Conservation (phyloP, 37 sponge, comb jelly and placozoan species). For the Ianthella basta region DNA sequence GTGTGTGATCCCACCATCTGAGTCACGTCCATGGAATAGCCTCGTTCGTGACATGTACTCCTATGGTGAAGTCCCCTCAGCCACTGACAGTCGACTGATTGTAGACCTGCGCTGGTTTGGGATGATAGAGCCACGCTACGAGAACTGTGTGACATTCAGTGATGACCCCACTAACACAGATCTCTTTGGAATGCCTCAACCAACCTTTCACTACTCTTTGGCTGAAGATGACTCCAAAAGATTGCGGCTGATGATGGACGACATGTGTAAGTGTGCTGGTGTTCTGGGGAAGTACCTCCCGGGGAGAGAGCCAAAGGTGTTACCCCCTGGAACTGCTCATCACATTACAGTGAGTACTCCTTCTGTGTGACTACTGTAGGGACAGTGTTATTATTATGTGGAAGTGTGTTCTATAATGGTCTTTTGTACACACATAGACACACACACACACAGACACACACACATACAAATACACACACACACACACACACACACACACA, state of each 20-base stretch:
- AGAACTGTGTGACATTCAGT: slow-evolving; percentile 47
- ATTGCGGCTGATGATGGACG: slow-evolving; percentile 44
- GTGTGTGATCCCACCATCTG: slow-evolving; percentile 51
- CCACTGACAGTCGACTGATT: slow-evolving; percentile 53
- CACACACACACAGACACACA: too few species aligned
- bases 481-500: too few species aligned
- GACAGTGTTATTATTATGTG: too few species aligned
- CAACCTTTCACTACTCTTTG: slow-evolving; percentile 53
- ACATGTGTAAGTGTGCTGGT: slow-evolving; percentile 46
- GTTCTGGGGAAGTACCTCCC: slow-evolving; percentile 57
- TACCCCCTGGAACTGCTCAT: slow-evolving; percentile 39
- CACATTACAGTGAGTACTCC: slow-evolving; percentile 57
- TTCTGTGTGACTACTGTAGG: neutral
- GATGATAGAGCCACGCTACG: slow-evolving; percentile 11
- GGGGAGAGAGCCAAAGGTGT: slow-evolving; percentile 53
- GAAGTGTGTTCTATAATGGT: too few species aligned
- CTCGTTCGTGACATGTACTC: slow-evolving; percentile 48
- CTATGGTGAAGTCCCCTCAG: slow-evolving; percentile 42
- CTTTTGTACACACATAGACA: too few species aligned
- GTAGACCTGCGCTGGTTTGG: slow-evolving; percentile 67
- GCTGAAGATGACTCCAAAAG: neutral
- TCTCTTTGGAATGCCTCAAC: slow-evolving; percentile 62
- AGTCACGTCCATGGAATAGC: slow-evolving; percentile 50
- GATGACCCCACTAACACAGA: slow-evolving; percentile 13
- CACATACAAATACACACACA: too few species aligned